Evolutionary conservation across 2,888 invertebrate genomes (phyloP), one percentile per base, ranked within the genome.

Genomic region (Phalera bucephala): DNA sequence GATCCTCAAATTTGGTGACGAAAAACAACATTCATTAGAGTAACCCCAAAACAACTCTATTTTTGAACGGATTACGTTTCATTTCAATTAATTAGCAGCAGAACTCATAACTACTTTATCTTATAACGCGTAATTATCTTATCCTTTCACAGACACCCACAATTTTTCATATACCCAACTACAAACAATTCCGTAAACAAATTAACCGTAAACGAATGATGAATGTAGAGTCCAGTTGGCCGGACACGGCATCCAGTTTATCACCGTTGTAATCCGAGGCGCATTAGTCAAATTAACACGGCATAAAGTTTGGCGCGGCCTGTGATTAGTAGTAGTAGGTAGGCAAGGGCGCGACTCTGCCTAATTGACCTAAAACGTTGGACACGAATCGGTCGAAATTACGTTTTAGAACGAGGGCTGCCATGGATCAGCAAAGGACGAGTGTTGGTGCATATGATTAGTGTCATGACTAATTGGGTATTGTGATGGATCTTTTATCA

Each of bases 281-380:
- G 84, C 89, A 89, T 89, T 89, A 88, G 87, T 89, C 89, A 89
- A 89, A 89, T 89, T 89, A 89, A 89, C 89, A 89, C 87, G 80
- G 80, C 72, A 81, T 88, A 89, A 88, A 87, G 79, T 80, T 78
- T 73, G 85, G 80, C 80, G 82, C 75, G 84, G 70, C 81, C 80
- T 56, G 84, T 88, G 88, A 87, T 86, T 87, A 87, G 84, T 72
- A 71, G 51, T 58, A 60, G 63, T 64, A 60, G 61, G 63, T 64
- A 60, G 58, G 63, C 66, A 69, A 80, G 83, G 83, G 83, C 73
- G 85, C 81, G 86, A 79, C 82, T 80, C 77, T 83, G 86, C 73
- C 83, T 89, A 89, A 89, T 89, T 89, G 89, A 89, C 89, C 89
- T 88, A 88, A 88, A 88, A 88, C 87, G 84, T 76, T 83, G 72